These are phyloP conservation scores for Pygoscelis adeliae DNA, from an alignment of 2,113 vertebrate genomes.

Conservation along the genomic window DNA sequence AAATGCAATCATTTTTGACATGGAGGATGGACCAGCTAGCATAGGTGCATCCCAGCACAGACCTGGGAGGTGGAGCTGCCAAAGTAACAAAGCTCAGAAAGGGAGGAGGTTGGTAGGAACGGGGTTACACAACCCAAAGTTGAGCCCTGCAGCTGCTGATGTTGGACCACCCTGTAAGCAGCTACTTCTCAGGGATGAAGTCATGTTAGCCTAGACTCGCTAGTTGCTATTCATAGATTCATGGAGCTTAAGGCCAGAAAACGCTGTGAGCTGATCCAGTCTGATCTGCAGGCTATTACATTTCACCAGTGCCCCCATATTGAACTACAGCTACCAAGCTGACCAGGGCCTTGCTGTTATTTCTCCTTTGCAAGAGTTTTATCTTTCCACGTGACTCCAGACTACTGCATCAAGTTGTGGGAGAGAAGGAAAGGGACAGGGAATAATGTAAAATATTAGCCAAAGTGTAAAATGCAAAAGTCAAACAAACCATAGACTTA, in stretches of 20 bases:
- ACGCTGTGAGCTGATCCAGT: background rate
- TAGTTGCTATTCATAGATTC: background rate
- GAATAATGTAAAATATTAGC: background rate
- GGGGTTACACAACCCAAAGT: background rate
- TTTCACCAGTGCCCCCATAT: background rate
- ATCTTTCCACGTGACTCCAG: rapidly evolving
- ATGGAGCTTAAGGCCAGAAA: background rate
- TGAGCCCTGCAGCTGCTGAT: background rate
- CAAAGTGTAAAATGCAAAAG: background rate
- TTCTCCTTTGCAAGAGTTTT: background rate
- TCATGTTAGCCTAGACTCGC: rapidly evolving
- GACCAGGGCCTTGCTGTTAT: background rate
- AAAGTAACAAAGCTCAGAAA: background rate
- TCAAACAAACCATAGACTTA: background rate
- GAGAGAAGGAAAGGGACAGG: background rate
- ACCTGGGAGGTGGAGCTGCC: background rate
- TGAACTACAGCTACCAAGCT: background rate
- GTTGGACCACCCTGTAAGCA: background rate
- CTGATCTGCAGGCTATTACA: background rate
- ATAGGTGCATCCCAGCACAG: background rate
- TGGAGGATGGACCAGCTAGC: background rate
- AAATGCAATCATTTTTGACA: background rate
- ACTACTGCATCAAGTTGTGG: background rate
- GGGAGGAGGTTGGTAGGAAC: background rate
- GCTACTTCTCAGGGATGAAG: background rate